Evolutionary conservation across 2,113 vertebrate species (phyloP).

Genomic region (Gnathonemus echidnorhynchus): DNA sequence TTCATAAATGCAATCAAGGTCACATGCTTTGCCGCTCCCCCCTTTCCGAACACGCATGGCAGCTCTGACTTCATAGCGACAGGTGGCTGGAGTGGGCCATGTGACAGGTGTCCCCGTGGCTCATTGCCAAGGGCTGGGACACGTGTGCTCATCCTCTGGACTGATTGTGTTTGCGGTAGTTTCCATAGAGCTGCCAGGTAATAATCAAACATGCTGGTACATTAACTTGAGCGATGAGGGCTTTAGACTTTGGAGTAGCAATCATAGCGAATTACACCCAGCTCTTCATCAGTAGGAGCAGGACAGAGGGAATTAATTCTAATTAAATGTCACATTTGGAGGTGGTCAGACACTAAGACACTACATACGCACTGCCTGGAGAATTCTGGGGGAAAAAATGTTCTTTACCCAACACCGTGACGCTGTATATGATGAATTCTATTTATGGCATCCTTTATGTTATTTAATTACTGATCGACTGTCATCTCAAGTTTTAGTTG

Average conservation of each 20-base stretch:
- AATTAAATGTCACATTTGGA: constrained; percentile 27
- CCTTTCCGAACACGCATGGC: background rate
- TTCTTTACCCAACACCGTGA: background rate
- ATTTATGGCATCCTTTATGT: background rate
- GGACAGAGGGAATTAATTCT: constrained; percentile 17
- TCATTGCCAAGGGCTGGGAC: background rate
- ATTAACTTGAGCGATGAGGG: constrained; percentile 24
- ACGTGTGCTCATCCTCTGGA: background rate
- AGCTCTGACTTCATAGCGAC: background rate
- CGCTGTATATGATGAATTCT: background rate
- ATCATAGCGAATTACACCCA: constrained; percentile 30
- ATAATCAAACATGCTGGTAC: constrained; percentile 21
- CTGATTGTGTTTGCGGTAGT: constrained; percentile 20
- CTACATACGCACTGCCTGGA: background rate
- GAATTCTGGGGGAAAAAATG: constrained; percentile 3
- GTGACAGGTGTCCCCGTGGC: background rate
- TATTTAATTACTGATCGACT: background rate
- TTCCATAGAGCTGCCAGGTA: constrained; percentile 19
- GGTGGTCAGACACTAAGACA: constrained; percentile 13
- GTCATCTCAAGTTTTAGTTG: background rate
- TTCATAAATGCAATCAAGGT: background rate
- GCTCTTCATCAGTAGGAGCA: constrained; percentile 26
- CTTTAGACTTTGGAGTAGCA: constrained; percentile 28
- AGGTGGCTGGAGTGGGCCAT: background rate
- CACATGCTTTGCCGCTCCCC: background rate